Conservation (phyloP, 2,113 vertebrate genomes). For the Synodontis membranacea region DNA sequence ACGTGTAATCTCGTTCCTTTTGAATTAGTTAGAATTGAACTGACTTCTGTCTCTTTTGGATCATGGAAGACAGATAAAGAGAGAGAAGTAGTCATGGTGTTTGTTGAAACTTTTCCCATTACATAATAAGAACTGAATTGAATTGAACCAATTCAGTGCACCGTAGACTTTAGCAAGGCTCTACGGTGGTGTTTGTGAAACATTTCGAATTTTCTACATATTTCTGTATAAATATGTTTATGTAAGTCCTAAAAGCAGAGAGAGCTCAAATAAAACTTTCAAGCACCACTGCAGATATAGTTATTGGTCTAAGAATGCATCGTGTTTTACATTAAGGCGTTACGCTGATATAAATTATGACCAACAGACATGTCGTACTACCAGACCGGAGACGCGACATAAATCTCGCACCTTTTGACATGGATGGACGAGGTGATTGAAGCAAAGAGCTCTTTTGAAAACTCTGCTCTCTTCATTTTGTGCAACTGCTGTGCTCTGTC, state of each 20-base stretch:
- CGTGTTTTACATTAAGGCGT: background rate
- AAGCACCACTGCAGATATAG: no score
- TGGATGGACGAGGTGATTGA: background rate
- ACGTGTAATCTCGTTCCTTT: conserved; percentile 31
- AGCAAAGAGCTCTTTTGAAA: background rate
- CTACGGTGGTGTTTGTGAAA: no score
- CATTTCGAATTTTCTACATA: no score
- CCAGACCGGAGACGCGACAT: background rate
- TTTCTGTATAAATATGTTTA: no score
- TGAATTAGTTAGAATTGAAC: background rate
- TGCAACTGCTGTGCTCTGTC: background rate
- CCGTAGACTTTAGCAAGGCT: background rate
- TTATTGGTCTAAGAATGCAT: background rate
- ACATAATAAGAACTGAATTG: background rate
- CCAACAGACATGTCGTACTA: background rate
- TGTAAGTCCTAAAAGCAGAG: no score
- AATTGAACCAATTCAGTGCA: background rate
- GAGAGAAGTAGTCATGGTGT: background rate
- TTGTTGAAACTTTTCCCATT: conserved; percentile 11
- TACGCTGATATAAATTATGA: background rate
- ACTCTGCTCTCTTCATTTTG: background rate
- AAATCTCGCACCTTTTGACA: background rate
- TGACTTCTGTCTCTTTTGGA: background rate
- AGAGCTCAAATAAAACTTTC: no score
- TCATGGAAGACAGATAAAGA: background rate